These are phyloP conservation scores for Tapirus terrestris DNA, from an alignment of 2,113 vertebrate species.

Conservation along the genomic window DNA sequence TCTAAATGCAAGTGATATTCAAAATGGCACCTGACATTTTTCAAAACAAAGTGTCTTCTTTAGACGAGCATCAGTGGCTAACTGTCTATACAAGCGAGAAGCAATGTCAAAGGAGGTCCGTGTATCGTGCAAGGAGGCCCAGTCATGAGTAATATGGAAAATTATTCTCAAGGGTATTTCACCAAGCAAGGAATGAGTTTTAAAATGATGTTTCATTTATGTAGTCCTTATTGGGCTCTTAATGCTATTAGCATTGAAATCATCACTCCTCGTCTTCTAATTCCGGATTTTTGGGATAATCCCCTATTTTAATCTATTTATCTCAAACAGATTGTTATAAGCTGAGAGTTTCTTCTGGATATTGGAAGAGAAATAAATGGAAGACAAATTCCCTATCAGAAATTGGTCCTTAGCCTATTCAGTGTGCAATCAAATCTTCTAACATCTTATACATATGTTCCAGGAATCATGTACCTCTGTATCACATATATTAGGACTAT, in stretches of 20 bases:
- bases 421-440: background rate
- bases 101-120: background rate
- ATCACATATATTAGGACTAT: background rate
- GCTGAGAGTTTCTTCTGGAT: background rate
- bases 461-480: background rate
- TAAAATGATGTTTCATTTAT: background rate
- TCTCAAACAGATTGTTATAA: background rate
- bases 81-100: background rate
- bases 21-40: background rate
- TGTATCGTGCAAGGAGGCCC: background rate
- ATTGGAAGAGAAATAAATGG: background rate
- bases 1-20: background rate
- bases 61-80: background rate
- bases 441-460: background rate
- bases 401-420: background rate
- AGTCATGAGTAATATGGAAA: background rate
- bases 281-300: background rate
- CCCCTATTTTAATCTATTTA: background rate
- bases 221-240: background rate
- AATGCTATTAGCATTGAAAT: conserved; percentile 12
- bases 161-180: background rate
- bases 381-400: background rate
- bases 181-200: background rate
- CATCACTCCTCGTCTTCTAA: background rate
- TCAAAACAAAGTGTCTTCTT: conserved; percentile 45